These are phyloP conservation scores for Apamea monoglypha DNA, from an alignment of 2,888 invertebrate species.

Conservation along the genomic window DNA sequence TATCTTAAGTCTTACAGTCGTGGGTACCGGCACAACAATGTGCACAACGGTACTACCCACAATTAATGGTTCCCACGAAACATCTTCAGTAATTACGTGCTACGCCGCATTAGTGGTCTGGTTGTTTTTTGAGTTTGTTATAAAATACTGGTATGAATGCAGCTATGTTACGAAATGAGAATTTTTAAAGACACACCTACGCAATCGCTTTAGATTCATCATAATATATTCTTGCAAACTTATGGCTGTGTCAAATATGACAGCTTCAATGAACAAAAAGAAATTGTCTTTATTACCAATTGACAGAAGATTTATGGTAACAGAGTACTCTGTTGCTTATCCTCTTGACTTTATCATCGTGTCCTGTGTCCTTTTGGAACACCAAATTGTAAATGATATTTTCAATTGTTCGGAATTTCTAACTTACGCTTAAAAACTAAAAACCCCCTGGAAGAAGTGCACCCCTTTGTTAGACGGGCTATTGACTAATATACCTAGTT, in stretches of 20 bases:
- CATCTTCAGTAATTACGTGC: conserved; percentile 57
- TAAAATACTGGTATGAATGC: conserved; percentile 26
- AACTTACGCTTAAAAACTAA: too few relatives aligned
- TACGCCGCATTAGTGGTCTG: conserved; percentile 50
- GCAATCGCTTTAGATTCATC: neutral
- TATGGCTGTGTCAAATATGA: too few relatives aligned
- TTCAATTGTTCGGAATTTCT: too few relatives aligned
- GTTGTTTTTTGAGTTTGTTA: conserved; percentile 43
- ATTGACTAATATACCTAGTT: too few relatives aligned
- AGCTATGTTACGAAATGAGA: neutral
- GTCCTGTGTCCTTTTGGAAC: neutral
- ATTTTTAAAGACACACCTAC: neutral
- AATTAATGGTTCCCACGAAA: conserved; percentile 64
- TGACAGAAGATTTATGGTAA: neutral
- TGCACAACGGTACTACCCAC: conserved; percentile 57
- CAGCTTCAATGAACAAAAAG: neutral
- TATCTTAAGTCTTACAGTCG: conserved; percentile 53
- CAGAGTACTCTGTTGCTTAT: neutral
- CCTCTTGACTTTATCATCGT: too few relatives aligned
- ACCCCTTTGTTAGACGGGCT: too few relatives aligned
- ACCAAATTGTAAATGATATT: neutral
- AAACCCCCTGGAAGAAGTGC: too few relatives aligned
- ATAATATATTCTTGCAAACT: neutral
- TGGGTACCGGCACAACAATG: conserved; percentile 62
- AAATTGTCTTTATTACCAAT: neutral